A percentile compares a stretch with the other conserved stretches of the same genome.
Conservation (phyloP, 2,113 vertebrate genomes). For the Pedetes capensis region DNA sequence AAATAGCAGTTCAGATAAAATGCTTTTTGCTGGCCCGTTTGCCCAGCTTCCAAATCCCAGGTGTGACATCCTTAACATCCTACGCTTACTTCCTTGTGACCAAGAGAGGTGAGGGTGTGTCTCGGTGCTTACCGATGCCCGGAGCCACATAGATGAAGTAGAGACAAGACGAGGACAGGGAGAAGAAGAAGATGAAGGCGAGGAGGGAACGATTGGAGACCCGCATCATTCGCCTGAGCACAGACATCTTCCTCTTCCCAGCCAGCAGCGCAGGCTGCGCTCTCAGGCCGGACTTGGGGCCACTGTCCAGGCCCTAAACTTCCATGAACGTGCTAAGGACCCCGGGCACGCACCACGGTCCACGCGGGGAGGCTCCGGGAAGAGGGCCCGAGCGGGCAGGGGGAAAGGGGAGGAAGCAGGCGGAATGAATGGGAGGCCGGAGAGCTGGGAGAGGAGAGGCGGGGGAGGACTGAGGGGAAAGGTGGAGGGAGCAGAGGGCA, state of each 20-base stretch:
- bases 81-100: neutral
- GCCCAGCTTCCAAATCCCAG: neutral
- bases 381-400: neutral
- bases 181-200: conserved; percentile 97
- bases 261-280: conserved; percentile 57
- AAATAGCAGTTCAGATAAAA: neutral
- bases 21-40: neutral
- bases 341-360: neutral
- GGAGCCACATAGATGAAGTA: conserved; percentile 98
- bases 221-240: conserved; percentile 89
- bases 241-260: conserved; percentile 85
- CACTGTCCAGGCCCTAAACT: conserved; percentile 64
- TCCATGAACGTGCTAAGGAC: conserved; percentile 39
- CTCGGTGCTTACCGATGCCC: conserved; percentile 90
- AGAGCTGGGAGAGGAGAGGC: neutral
- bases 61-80: neutral
- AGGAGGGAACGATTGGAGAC: conserved; percentile 95
- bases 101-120: conserved; percentile 54
- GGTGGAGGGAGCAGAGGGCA: neutral
- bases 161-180: conserved; percentile 94
- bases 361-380: neutral
- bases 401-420: neutral
- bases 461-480: neutral
- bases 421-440: conserved; percentile 49
- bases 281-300: conserved; percentile 11